phyloP scores from a whole-genome alignment of 2,113 vertebrate species.

The Anarhynchus alexandrinus region DNA sequence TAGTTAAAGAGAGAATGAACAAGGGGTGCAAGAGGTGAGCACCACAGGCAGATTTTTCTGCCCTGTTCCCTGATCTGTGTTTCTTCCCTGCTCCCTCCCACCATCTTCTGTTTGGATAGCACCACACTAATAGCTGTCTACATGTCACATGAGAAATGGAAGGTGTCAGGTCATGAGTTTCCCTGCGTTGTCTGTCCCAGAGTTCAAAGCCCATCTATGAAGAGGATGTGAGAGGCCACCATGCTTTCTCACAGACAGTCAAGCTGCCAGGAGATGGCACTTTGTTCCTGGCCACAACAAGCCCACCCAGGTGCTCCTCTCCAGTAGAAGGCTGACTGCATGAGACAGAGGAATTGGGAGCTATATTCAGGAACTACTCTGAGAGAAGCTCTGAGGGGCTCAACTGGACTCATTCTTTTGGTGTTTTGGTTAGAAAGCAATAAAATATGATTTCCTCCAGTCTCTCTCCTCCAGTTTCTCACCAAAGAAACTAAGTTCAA shows the following conservation, averaged over 20 bases:
- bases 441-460: not conserved
- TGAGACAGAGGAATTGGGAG: not conserved
- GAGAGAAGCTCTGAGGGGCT: not conserved
- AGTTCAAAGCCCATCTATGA: not conserved
- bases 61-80: not conserved
- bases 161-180: not conserved
- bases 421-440: not conserved
- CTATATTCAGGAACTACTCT: not conserved
- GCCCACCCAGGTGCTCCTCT: not conserved
- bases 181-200: not conserved
- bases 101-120: not conserved
- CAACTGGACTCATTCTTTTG: not conserved
- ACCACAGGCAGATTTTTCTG: not conserved
- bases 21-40: not conserved
- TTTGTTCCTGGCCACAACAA: not conserved
- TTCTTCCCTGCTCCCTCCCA: not conserved
- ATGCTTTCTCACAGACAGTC: not conserved
- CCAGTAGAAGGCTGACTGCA: not conserved
- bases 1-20: not conserved
- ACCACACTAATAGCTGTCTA: not conserved
- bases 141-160: not conserved
- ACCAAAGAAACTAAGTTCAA: not conserved
- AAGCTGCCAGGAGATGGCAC: not conserved
- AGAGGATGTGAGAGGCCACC: not conserved
- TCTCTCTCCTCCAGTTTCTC: not conserved